Base-by-base conservation (phyloP, 2,797 vertebrate genomes). In the Pitangus sulphuratus region DNA sequence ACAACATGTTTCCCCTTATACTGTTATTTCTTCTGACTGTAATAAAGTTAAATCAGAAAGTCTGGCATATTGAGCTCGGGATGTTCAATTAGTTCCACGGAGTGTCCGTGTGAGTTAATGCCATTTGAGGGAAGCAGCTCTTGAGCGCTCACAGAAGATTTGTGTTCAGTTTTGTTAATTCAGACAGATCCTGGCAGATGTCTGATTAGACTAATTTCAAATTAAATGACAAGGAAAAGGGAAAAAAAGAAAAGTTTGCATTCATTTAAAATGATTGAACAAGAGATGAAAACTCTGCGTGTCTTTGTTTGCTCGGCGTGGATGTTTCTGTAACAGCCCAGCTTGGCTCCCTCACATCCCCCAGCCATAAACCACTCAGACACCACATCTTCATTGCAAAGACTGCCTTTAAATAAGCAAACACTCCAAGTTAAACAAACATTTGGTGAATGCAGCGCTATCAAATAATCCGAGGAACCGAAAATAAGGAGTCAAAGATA, bases 141-240 rank as follows among this genome's bases (percentile, higher is more conserved):
- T 89, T 1, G 51, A 68, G 61, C 24, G 17, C 58, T 79, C 16
- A 0, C 37, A 7, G 30, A 72, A 84, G 88, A 86, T 92, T 89
- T 89, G 86, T 89, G 65, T 22, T 95, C 58, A 6, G 5, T 70
- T 92, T 80, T 84, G 58, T 70, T 90, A 58, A 87, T 70, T 78
- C 74, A 84, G 58, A 79, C 70, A 79, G 65, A 82, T 82, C 77
- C 35, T 53, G 81, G 84, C 94, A 94, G 94, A 95, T 93, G 93
- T 90, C 88, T 93, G 90, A 94, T 93, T 84, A 82, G 90, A 65
- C 86, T 94, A 81, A 88, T 91, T 91, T 92, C 47, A 94, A 95
- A 96, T 70, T 54, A 93, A 94, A 94, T 61, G 45, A 35, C 53
- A 31, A 64, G 53, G 48, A 42, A 33, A 39, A 6, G 4, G 7